Conservation (phyloP, 2,888 invertebrate genomes). For the Amphipyra berbera region DNA sequence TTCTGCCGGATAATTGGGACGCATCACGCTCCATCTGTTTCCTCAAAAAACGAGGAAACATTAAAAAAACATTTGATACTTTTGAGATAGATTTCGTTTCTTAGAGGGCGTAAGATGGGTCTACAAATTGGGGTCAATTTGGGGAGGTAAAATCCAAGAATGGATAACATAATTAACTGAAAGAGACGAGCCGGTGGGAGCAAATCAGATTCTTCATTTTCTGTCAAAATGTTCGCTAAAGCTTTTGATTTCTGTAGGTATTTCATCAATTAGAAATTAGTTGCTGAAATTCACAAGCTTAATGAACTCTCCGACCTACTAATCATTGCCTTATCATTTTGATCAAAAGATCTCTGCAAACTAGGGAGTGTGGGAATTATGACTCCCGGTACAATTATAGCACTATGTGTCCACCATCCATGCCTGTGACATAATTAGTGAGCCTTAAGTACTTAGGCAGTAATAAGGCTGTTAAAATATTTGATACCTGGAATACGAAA, state of each 20-base stretch:
- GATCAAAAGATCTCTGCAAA: constrained; percentile 28
- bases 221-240: constrained; percentile 5
- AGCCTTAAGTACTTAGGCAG: constrained; percentile 8
- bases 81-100: constrained; percentile 13
- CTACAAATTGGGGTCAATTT: constrained; percentile 48
- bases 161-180: constrained; percentile 51
- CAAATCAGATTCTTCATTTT: constrained; percentile 41
- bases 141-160: constrained; percentile 41
- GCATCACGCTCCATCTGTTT: constrained; percentile 6
- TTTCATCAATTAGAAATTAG: constrained; percentile 17
- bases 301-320: constrained; percentile 8
- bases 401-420: constrained; percentile 26
- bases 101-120: constrained; percentile 9
- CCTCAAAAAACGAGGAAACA: not conserved
- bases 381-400: constrained; percentile 30
- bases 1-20: constrained; percentile 10
- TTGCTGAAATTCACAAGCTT: constrained; percentile 3
- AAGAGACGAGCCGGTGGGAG: constrained; percentile 27
- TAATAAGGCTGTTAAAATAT: constrained; percentile 32
- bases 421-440: constrained; percentile 34
- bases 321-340: constrained; percentile 21
- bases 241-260: constrained; percentile 28
- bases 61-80: constrained; percentile 22
- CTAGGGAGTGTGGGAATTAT: constrained; percentile 11
- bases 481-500: constrained; percentile 8